Evolutionary conservation across 2,888 invertebrate genomes (phyloP), one percentile per base, ranked within the genome.

Genomic region (Tryphoninae sp.): DNA sequence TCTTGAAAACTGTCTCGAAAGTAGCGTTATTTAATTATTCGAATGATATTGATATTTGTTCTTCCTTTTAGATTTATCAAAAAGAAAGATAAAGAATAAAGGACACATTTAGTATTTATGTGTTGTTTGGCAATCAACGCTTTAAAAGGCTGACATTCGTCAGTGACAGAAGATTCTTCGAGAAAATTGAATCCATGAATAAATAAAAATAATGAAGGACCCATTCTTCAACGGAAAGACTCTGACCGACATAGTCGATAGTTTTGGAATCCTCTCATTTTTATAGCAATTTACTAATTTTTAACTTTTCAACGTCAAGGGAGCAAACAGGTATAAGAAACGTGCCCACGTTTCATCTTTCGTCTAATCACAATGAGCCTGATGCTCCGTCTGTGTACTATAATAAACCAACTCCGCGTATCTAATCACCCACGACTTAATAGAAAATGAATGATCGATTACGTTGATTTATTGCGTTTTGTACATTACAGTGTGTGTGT

Each of bases 381-480:
- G 33, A 33, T 33, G 51, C 51, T 51, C 51, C 51, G 11, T n/a
- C 16, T 4, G 51, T 51, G 51, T 33, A 6, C 6, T 33, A 51
- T n/a, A 55, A 53, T 6, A 26, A 59, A 16, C 53, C 7, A 62
- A 9, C 62, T n/a, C 59, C 74, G 55, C 75, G 23, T 74, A 67
- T 81, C 19, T 51, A 59, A 22, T 65, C 67, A 69, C 40, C 22
- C 64, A 58, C 4, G 26, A 55, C 22, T 65, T 16, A 33, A 68
- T 55, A 64, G 45, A 49, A 75, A 74, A 81, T 72, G 71, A 73
- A 64, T 73, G 71, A 71, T 68, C 72, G 67, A 40, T 67, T 73
- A 75, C 64, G 77, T 78, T 73, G 75, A 80, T 85, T 86, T 85
- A 84, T 85, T 85, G 26, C 78, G 68, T 73, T 71, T 69, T 74